Evolutionary conservation across 2,797 vertebrate genomes (phyloP), one percentile per base, ranked within the genome.

Genomic region (Argyrosomus regius): DNA sequence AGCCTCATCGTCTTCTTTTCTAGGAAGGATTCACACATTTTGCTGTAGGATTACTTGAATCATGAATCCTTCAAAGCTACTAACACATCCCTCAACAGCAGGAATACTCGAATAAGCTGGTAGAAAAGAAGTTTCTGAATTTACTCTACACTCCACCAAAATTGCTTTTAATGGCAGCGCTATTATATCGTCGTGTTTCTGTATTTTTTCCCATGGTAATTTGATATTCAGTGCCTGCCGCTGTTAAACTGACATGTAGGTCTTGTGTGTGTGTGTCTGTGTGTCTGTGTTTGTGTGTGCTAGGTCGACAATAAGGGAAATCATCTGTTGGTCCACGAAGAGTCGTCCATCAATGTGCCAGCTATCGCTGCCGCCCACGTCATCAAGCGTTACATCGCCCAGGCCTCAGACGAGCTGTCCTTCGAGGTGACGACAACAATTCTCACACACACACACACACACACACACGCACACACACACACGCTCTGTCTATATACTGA

Each of bases 221-320:
- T 41, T 22, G 3, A 7, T 48, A 39, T 26, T 10, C 43, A 57
- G 5, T 43, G 7, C 16, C 24, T 73, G 46, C 60, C 22, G 7
- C 13, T 46, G 20, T 35, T 67, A 31, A 45, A 28, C 16, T 26
- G 45, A 63, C 1, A 1, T 64, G 39, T 48, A 14, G 2, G 1
- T 46, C 5, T 11, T 52, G 66, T 80, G 17, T 86, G 22, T 83
- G 65, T 53, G 12, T 11, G 14, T 68, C 10, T 53, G 28, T 61
- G 2, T 75, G 46, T 72, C 60, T 72, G 18, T 76, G 11, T 57
- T 18, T 63, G 35, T 88, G 43, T 81, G 41, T 26, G 1, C 22
- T 87, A 99, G 98, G 96, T 99, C 87, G 98, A 99, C 91, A 99
- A 99, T 88, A 99, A 99, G 91, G 98, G 98, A 49, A 99, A 99